Percentiles rank a stretch among this genome's conserved stretches.
phyloP scores from a whole-genome alignment of 2,113 vertebrate genomes.

The Aegithalos caudatus region DNA sequence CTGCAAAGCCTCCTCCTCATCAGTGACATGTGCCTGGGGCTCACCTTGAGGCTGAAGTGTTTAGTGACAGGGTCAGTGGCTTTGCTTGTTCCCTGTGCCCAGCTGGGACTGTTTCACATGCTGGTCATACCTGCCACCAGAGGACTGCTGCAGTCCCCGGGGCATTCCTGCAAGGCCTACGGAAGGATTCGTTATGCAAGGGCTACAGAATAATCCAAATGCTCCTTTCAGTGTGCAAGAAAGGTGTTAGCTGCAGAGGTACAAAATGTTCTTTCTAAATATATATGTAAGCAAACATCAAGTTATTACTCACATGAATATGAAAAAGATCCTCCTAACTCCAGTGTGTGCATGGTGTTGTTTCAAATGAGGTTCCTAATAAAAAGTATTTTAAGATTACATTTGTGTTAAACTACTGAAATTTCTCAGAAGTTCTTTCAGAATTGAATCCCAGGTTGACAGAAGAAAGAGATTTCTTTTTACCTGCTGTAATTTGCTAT shows the following conservation, averaged over 20 bases:
- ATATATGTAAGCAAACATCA: constrained; percentile 19
- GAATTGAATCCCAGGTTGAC: constrained; percentile 17
- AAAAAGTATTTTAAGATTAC: constrained; percentile 53
- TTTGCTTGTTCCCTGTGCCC: neutral
- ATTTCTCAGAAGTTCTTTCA: neutral
- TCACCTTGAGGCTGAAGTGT: neutral
- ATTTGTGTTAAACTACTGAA: constrained; percentile 21
- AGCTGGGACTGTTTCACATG: neutral
- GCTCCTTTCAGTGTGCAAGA: neutral
- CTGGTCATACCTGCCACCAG: neutral
- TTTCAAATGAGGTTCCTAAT: constrained; percentile 26
- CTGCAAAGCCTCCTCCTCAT: neutral
- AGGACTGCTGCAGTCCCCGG: neutral
- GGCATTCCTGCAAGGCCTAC: neutral
- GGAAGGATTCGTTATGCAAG: neutral
- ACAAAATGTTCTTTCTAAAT: neutral
- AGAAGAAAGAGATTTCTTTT: constrained; percentile 6
- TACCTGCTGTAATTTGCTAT: neutral
- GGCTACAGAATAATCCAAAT: neutral
- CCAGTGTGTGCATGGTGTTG: neutral
- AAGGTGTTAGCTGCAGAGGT: neutral
- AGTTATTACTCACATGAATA: constrained; percentile 31
- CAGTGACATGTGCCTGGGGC: neutral
- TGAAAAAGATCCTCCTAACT: constrained; percentile 9
- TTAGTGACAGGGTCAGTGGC: neutral